These are phyloP conservation scores for Athrips mouffetella DNA, from an alignment of 2,888 invertebrate species.

Conservation along the genomic window DNA sequence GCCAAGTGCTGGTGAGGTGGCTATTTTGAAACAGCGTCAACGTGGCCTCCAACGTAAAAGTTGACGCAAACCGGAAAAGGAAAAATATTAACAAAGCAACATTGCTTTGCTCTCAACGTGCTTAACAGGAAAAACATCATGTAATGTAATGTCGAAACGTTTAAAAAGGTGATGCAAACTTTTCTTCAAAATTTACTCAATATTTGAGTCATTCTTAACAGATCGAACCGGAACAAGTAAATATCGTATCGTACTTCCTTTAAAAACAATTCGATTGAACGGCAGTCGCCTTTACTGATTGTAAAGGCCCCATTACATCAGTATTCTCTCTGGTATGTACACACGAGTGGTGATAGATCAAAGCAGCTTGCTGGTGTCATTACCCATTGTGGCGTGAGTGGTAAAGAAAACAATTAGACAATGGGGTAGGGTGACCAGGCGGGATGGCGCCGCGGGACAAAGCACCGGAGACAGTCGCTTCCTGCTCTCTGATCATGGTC, in stretches of 20 bases:
- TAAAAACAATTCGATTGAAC: too few relatives aligned
- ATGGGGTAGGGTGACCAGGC: slow-evolving; percentile 57
- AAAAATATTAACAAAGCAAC: neutral
- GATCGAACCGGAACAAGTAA: too few relatives aligned
- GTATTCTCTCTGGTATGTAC: neutral
- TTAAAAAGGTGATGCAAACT: too few relatives aligned
- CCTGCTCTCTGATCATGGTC: slow-evolving; percentile 56
- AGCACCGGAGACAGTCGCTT: slow-evolving; percentile 57
- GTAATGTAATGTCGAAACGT: too few relatives aligned
- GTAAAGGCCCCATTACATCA: neutral
- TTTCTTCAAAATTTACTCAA: too few relatives aligned
- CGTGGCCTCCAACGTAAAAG: neutral
- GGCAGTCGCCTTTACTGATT: too few relatives aligned
- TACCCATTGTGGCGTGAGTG: slow-evolving; percentile 64
- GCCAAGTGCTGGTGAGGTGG: neutral
- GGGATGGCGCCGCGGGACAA: slow-evolving; percentile 47
- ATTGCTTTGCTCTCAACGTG: too few relatives aligned
- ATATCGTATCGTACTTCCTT: too few relatives aligned
- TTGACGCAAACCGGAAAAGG: neutral
- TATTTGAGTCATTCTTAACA: too few relatives aligned
- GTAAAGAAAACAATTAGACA: slow-evolving; percentile 73
- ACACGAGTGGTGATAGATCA: neutral
- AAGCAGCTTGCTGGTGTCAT: slow-evolving; percentile 34
- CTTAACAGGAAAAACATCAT: neutral
- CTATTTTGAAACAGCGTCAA: slow-evolving; percentile 6